Evolutionary conservation across 2,797 vertebrate genomes (phyloP).

Genomic region (Pterois miles): DNA sequence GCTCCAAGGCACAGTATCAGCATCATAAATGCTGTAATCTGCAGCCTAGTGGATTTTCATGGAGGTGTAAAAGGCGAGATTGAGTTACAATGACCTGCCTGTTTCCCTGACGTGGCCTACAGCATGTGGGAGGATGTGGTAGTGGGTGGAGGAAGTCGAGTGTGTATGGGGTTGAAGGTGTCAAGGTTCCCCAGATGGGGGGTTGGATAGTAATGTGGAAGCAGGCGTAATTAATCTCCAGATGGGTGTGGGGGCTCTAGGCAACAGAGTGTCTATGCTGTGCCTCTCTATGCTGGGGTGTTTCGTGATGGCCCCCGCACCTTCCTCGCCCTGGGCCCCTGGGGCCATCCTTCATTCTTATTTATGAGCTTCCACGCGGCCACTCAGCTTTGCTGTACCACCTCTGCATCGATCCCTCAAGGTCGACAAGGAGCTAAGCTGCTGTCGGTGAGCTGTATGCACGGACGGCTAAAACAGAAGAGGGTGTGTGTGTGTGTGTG

Average conservation of each 20-base stretch:
- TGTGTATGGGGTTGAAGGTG: slow-evolving; percentile 55
- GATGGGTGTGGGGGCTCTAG: slow-evolving; percentile 63
- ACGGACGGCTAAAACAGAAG: slow-evolving; percentile 31
- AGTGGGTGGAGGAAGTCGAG: slow-evolving; percentile 34
- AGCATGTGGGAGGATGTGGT: slow-evolving; percentile 38
- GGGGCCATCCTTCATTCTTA: slow-evolving; percentile 85
- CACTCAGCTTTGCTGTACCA: slow-evolving; percentile 72
- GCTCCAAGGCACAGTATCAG: slow-evolving; percentile 16
- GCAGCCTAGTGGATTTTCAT: slow-evolving; percentile 43
- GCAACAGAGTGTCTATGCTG: slow-evolving; percentile 61
- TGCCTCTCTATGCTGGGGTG: slow-evolving; percentile 63
- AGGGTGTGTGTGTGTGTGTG: background rate
- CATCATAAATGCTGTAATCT: slow-evolving; percentile 56
- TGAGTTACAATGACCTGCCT: slow-evolving; percentile 56
- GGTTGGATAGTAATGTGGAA: slow-evolving; percentile 73
- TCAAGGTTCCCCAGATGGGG: slow-evolving; percentile 73
- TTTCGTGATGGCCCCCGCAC: slow-evolving; percentile 66
- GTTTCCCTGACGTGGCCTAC: slow-evolving; percentile 29
- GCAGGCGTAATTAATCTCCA: slow-evolving; percentile 80
- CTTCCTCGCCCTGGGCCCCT: slow-evolving; percentile 59
- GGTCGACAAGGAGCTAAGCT: slow-evolving; percentile 74
- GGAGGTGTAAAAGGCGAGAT: slow-evolving; percentile 57
- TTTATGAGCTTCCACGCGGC: slow-evolving; percentile 83
- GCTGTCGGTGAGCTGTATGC: slow-evolving; percentile 55
- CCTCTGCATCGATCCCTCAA: slow-evolving; percentile 83